phyloP scores from a whole-genome alignment of 2,888 invertebrate genomes.

The Anticlea derivata region DNA sequence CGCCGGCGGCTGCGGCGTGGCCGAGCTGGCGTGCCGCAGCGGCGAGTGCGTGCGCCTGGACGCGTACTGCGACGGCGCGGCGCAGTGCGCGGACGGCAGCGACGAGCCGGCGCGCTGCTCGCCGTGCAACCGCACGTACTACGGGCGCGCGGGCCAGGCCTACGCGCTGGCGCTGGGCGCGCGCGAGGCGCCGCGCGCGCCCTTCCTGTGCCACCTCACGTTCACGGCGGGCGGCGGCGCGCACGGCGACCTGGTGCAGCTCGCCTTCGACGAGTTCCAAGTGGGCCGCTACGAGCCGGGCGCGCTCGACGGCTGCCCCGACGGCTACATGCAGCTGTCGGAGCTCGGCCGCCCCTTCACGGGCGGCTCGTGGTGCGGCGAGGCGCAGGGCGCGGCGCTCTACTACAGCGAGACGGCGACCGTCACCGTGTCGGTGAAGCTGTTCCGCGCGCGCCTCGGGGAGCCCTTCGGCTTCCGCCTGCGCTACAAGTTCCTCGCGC shows the following conservation, averaged over 20 bases:
- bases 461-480: slow-evolving; percentile 92
- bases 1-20: slow-evolving; percentile 68
- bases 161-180: slow-evolving; percentile 91
- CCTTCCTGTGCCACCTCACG: slow-evolving; percentile 95
- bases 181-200: slow-evolving; percentile 89
- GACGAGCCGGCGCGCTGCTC: slow-evolving; percentile 88
- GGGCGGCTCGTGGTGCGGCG: slow-evolving; percentile 95
- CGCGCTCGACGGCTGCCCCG: slow-evolving; percentile 91
- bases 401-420: slow-evolving; percentile 96
- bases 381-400: slow-evolving; percentile 90
- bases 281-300: slow-evolving; percentile 91
- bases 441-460: slow-evolving; percentile 88
- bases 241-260: slow-evolving; percentile 95
- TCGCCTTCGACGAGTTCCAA: slow-evolving; percentile 94
- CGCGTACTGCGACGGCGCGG: slow-evolving; percentile 92
- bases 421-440: slow-evolving; percentile 92
- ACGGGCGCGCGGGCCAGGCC: slow-evolving; percentile 92
- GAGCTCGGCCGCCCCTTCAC: slow-evolving; percentile 94
- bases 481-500: slow-evolving; percentile 92
- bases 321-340: slow-evolving; percentile 94
- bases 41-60: slow-evolving; percentile 94
- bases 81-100: slow-evolving; percentile 93
- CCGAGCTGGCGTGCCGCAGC: slow-evolving; percentile 63
- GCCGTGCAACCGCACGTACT: slow-evolving; percentile 94
- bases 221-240: slow-evolving; percentile 95